phyloP scores from a whole-genome alignment of 1,140 invertebrate genomes.

The Cherax quadricarinatus region DNA sequence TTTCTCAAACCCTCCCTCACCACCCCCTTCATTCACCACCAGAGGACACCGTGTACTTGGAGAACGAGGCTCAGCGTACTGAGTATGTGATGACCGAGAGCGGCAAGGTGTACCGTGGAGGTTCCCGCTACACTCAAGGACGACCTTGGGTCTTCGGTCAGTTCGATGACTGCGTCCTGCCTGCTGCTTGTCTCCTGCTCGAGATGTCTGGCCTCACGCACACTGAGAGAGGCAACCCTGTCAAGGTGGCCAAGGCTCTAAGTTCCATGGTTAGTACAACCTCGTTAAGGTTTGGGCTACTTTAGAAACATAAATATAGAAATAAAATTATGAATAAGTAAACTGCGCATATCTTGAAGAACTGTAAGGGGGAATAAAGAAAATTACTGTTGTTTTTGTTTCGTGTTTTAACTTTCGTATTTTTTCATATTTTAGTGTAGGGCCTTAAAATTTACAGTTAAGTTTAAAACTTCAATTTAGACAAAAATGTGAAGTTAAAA shows the following conservation, averaged over 20 bases:
- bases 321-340: no score
- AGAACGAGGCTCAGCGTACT: slow-evolving; percentile 75
- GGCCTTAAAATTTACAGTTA: no score
- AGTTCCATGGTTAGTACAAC: slow-evolving; percentile 81
- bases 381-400: no score
- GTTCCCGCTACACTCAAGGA: slow-evolving; percentile 74
- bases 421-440: no score
- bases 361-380: no score
- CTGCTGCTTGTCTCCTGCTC: slow-evolving; percentile 74
- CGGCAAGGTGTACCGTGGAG: slow-evolving; percentile 78
- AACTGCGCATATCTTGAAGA: no score
- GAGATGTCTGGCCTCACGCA: slow-evolving; percentile 78
- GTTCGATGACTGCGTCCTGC: slow-evolving; percentile 75
- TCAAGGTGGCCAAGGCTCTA: slow-evolving; percentile 83
- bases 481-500: no score
- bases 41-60: slow-evolving; percentile 78
- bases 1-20: neutral
- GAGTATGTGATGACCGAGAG: slow-evolving; percentile 79
- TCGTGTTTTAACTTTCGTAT: no score
- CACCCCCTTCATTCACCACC: slow-evolving; percentile 59
- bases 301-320: no score
- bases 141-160: slow-evolving; percentile 78
- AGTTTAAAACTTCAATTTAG: no score
- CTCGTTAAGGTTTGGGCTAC: no score
- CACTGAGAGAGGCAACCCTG: slow-evolving; percentile 84